These are phyloP conservation scores for Drosophila oshimai DNA, from an alignment of 1,140 invertebrate species.

Conservation along the genomic window DNA sequence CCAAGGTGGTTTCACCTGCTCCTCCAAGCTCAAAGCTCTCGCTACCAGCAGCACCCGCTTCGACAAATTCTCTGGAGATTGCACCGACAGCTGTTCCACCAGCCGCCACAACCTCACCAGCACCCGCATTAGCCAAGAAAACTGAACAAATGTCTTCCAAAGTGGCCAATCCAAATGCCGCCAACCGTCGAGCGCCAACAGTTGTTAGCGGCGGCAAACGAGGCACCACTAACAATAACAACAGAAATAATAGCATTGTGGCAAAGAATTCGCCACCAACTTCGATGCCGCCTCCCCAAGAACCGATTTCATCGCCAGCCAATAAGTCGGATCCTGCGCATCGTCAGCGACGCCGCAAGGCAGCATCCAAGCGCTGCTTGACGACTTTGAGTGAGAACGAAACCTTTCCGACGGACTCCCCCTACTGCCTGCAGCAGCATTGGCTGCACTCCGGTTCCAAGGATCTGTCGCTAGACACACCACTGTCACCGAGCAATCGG, in stretches of 20 bases:
- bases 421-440: constrained; percentile 71
- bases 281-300: not conserved
- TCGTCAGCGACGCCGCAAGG: constrained; percentile 44
- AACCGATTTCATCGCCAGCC: not conserved
- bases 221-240: constrained; percentile 25
- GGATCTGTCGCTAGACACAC: constrained; percentile 19
- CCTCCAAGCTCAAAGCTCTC: not conserved
- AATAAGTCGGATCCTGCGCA: constrained; percentile 6
- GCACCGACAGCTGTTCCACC: not conserved
- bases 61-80: not conserved
- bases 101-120: constrained; percentile 1
- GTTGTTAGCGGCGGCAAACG: constrained; percentile 14
- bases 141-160: constrained; percentile 74
- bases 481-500: constrained; percentile 23
- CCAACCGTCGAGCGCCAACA: constrained; percentile 9
- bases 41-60: not conserved
- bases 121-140: constrained; percentile 39
- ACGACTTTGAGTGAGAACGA: constrained; percentile 41
- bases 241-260: not conserved
- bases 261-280: constrained; percentile 8
- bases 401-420: constrained; percentile 31
- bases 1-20: not conserved
- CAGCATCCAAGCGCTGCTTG: constrained; percentile 11
- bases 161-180: constrained; percentile 46
- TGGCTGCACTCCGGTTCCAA: constrained; percentile 47